Evolutionary conservation across 1,140 invertebrate species (phyloP), one percentile per base, ranked within the genome.

Genomic region (Trichonephila clavipes): DNA sequence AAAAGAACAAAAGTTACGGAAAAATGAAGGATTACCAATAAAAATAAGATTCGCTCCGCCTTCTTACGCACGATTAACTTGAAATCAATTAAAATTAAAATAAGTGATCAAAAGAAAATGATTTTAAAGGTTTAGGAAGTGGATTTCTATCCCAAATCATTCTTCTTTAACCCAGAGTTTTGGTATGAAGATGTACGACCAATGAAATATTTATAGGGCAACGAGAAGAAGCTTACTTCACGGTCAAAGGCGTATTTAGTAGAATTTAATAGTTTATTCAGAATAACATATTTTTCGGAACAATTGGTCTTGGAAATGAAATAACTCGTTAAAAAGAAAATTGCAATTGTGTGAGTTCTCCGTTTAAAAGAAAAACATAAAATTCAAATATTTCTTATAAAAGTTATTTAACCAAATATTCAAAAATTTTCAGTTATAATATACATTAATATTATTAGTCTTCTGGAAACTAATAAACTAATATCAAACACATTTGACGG

Each of bases 31-130:
- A 66, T 5, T 8, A 66, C 24, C 64, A 10, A n/a, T n/a, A 66
- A 66, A 66, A 66, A 40, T 40, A 40, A 40, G 34, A 40, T 66
- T 24, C 24, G 8, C 10, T 24, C 64, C 1, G 10, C 24, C 64
- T 0, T 66, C 64, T 66, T 40, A 10, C 64, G 64, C 64, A 10
- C 21, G 64, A 66, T 66, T 24, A 21, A 12, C 24, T 10, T 66
- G 12, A n/a, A 66, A 66, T 66, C 64, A 66, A 66, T 66, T 66
- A 66, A 66, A 66, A 66, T 21, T 66, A 66, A 66, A 66, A 66
- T 16, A n/a, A n/a, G 12, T 3, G 64, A 6, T 6, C 5, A 66
- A 66, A 40, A 18, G 64, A 19, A 66, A 66, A 7, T n/a, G 1
- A 40, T 40, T 40, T 66, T 21, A n/a, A 66, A 66, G 21, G 21